Evolutionary conservation across 2,113 vertebrate species (phyloP).

Genomic region (Podocnemis expansa): DNA sequence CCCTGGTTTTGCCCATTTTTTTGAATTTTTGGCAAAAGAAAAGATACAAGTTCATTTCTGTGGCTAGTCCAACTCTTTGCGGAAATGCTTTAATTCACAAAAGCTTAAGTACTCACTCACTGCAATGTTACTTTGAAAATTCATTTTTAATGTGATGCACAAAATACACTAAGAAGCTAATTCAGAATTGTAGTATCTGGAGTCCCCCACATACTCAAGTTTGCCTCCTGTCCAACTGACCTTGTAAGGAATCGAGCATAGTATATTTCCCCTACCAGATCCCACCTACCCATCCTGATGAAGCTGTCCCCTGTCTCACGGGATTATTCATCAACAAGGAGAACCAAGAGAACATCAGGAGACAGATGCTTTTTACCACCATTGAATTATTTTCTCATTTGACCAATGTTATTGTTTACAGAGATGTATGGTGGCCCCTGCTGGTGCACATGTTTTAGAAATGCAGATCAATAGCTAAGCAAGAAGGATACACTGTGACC

Average conservation of each 20-base stretch:
- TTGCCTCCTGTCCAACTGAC: not conserved
- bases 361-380: not conserved
- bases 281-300: fast-evolving
- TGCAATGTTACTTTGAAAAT: not conserved
- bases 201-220: fast-evolving
- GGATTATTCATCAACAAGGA: fast-evolving
- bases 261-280: not conserved
- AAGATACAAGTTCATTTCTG: not conserved
- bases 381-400: fast-evolving
- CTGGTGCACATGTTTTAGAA: fast-evolving
- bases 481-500: not conserved
- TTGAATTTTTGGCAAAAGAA: not conserved
- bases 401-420: not conserved
- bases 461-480: not conserved
- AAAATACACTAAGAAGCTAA: not conserved
- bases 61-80: not conserved
- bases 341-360: not conserved
- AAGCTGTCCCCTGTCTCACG: fast-evolving
- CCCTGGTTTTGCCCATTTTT: not conserved
- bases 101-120: not conserved
- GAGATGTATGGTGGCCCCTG: not conserved
- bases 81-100: not conserved
- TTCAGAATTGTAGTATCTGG: not conserved
- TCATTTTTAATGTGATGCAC: not conserved
- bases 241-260: not conserved